phyloP scores from a whole-genome alignment of 2,888 invertebrate genomes.

The Spisula solida region DNA sequence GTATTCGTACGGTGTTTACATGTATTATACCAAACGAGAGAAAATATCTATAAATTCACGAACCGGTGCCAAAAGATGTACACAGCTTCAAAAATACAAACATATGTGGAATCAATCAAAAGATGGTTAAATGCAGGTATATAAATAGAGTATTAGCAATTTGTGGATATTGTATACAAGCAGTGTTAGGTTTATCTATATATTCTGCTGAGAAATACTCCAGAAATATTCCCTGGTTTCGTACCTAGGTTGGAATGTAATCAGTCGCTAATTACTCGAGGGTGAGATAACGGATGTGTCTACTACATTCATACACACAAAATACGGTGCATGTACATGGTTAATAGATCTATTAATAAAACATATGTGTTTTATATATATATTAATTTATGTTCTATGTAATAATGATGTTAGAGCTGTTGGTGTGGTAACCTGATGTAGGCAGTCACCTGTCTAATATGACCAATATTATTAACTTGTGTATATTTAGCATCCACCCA shows the following conservation, averaged over 20 bases:
- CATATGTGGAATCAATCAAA: constrained; percentile 4
- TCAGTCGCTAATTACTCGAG: background rate
- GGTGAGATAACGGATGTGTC: background rate
- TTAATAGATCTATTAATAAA: too few species aligned
- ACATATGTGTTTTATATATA: too few species aligned
- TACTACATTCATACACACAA: background rate
- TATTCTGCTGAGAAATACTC: background rate
- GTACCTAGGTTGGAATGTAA: background rate
- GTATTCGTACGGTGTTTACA: background rate
- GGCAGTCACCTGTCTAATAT: too few species aligned
- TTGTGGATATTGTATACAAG: background rate
- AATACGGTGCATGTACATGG: too few species aligned
- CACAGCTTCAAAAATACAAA: constrained; percentile 12
- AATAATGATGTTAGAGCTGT: too few species aligned
- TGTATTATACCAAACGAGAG: background rate
- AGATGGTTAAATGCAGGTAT: constrained; percentile 12
- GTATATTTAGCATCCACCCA: too few species aligned
- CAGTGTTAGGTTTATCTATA: background rate
- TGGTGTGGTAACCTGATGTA: too few species aligned
- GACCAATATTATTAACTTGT: too few species aligned
- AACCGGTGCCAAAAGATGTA: constrained; percentile 5
- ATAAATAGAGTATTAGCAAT: background rate
- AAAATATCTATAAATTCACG: background rate
- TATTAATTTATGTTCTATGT: too few species aligned
- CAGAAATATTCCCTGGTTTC: background rate